phyloP scores from a whole-genome alignment of 1,140 invertebrate species.

The Solen grandis region DNA sequence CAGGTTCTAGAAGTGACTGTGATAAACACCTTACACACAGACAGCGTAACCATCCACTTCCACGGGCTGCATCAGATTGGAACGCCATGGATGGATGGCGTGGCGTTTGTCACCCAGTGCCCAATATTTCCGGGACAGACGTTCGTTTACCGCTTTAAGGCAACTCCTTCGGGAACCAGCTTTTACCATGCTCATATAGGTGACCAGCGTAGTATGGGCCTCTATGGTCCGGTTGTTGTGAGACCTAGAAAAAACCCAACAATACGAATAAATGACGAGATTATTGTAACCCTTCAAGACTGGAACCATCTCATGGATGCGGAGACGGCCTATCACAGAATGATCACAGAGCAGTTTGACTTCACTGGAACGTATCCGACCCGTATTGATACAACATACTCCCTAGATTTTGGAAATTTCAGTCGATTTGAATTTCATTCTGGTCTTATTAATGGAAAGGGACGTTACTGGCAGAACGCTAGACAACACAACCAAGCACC shows the following conservation, averaged over 20 bases:
- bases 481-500: constrained; percentile 81
- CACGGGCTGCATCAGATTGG: constrained; percentile 90
- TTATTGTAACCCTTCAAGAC: constrained; percentile 58
- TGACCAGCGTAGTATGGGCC: constrained; percentile 69
- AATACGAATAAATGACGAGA: constrained; percentile 36
- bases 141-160: constrained; percentile 87
- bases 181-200: constrained; percentile 78
- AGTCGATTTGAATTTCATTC: constrained; percentile 54
- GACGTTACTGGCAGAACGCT: constrained; percentile 79
- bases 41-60: constrained; percentile 93
- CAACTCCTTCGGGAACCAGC: constrained; percentile 66
- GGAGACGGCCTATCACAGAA: constrained; percentile 56
- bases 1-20: constrained; percentile 93
- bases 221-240: constrained; percentile 70
- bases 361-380: not conserved
- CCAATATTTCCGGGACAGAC: constrained; percentile 91
- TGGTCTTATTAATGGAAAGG: constrained; percentile 59
- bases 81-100: constrained; percentile 94
- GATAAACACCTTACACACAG: constrained; percentile 89
- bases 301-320: constrained; percentile 68
- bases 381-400: constrained; percentile 4
- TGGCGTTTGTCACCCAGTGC: constrained; percentile 94
- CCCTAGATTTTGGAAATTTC: constrained; percentile 31
- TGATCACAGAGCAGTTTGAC: constrained; percentile 54
- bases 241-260: not conserved